Percentiles rank a stretch among this genome's conserved stretches.
phyloP scores from a whole-genome alignment of 2,888 invertebrate species.

The Hedychridium roseum region DNA sequence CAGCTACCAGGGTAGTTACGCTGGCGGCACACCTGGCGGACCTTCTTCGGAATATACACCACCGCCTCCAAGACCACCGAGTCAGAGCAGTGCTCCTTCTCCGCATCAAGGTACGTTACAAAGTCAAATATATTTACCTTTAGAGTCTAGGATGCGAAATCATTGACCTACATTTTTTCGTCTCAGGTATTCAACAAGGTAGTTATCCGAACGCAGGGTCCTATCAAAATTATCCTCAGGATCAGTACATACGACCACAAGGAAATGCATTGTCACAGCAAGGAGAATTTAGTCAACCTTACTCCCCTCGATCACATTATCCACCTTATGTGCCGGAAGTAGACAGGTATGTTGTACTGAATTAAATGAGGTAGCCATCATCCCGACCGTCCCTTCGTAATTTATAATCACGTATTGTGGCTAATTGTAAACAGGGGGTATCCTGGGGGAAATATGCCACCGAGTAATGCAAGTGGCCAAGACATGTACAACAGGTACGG shows the following conservation, averaged over 20 bases:
- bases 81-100: conserved; percentile 71
- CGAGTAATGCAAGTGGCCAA: conserved; percentile 56
- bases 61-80: conserved; percentile 75
- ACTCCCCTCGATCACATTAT: conserved; percentile 64
- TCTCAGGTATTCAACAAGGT: conserved; percentile 63
- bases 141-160: background rate
- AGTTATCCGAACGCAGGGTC: conserved; percentile 62
- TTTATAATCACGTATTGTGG: background rate
- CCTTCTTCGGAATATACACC: conserved; percentile 73
- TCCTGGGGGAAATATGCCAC: conserved; percentile 57
- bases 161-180: too few species aligned
- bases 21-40: conserved; percentile 68
- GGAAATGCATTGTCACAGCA: conserved; percentile 56
- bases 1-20: conserved; percentile 72
- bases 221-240: conserved; percentile 65
- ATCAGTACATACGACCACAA: conserved; percentile 64
- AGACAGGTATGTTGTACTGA: conserved; percentile 47
- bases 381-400: too few species aligned
- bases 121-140: background rate
- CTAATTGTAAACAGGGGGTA: conserved; percentile 53
- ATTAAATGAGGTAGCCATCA: too few species aligned
- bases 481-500: conserved; percentile 63
- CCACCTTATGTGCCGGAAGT: conserved; percentile 63
- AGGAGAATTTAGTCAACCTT: conserved; percentile 65
- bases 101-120: conserved; percentile 70